Percentiles rank a stretch among this genome's conserved stretches.
Evolutionary conservation across 2,113 vertebrate species (phyloP).

Genomic region (Sapayoa aenigma): DNA sequence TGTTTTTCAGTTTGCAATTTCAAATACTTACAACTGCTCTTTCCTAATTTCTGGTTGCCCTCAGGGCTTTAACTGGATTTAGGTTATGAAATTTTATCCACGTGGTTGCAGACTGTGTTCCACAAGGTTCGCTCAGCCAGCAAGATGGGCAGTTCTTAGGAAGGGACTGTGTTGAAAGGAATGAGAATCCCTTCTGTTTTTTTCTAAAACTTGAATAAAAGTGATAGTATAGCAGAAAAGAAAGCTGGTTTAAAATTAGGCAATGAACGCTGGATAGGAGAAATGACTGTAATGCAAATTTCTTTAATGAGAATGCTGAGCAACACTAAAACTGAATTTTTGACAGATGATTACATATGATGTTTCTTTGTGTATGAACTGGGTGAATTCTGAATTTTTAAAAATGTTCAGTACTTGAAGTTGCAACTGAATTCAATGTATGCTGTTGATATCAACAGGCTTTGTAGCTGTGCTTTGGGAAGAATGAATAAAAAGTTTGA

Average conservation of each 20-base stretch:
- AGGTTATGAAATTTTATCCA: background rate
- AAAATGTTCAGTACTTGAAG: background rate
- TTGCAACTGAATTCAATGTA: background rate
- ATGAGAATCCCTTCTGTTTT: background rate
- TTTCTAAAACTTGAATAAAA: slow-evolving; percentile 35
- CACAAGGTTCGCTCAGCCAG: background rate
- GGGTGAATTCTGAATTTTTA: slow-evolving; percentile 29
- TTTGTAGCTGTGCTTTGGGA: background rate
- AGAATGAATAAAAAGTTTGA: background rate
- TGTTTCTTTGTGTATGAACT: slow-evolving; percentile 24
- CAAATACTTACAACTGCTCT: background rate
- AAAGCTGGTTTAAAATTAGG: slow-evolving; percentile 55
- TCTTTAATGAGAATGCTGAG: slow-evolving; percentile 53
- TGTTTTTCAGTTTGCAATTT: background rate
- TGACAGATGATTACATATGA: slow-evolving; percentile 27
- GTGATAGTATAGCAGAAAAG: slow-evolving; percentile 43
- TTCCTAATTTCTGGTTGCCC: background rate
- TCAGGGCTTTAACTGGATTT: background rate
- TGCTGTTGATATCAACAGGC: background rate
- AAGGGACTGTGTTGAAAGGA: background rate
- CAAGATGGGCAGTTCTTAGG: background rate
- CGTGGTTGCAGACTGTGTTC: background rate
- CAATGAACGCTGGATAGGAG: background rate
- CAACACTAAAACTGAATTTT: slow-evolving; percentile 14
- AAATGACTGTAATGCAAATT: slow-evolving; percentile 41